These are phyloP conservation scores for Umimayanthus kanabou DNA, from an alignment of 92 coral and sea anemone genomes.

Conservation along the genomic window DNA sequence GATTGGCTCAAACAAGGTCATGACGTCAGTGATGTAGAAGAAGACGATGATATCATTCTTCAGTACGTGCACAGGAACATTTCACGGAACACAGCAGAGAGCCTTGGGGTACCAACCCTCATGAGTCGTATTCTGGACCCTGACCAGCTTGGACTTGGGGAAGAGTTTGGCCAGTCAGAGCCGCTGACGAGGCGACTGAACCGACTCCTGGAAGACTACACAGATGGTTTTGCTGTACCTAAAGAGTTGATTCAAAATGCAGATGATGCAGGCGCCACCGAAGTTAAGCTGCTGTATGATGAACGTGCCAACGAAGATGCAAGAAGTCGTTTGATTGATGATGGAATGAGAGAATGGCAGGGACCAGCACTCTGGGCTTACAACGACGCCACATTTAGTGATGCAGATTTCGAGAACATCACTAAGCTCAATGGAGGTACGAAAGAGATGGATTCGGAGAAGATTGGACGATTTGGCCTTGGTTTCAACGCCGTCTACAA, in stretches of 20 bases:
- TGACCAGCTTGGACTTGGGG: slow-evolving; percentile 78
- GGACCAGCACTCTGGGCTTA: slow-evolving; percentile 96
- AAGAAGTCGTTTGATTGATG: slow-evolving; percentile 67
- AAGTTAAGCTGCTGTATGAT: slow-evolving; percentile 72
- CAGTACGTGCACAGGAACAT: slow-evolving; percentile 66
- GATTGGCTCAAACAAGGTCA: slow-evolving; percentile 75
- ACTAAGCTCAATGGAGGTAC: slow-evolving; percentile 87
- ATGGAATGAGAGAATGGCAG: slow-evolving; percentile 82
- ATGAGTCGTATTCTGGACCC: slow-evolving; percentile 76
- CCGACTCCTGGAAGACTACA: slow-evolving; percentile 79
- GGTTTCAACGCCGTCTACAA: slow-evolving; percentile 91
- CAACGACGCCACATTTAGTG: slow-evolving; percentile 81
- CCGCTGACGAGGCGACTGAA: slow-evolving; percentile 70
- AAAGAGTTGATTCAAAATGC: slow-evolving; percentile 91
- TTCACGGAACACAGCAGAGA: slow-evolving; percentile 59
- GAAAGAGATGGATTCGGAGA: slow-evolving; percentile 72
- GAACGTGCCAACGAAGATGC: slow-evolving; percentile 73
- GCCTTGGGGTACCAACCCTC: slow-evolving; percentile 73
- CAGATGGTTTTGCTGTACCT: slow-evolving; percentile 89
- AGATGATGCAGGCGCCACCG: slow-evolving; percentile 88
- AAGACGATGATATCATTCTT: slow-evolving; percentile 43
- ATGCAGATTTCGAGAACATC: slow-evolving; percentile 85
- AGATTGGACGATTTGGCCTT: slow-evolving; percentile 89
- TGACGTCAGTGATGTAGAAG: slow-evolving; percentile 66
- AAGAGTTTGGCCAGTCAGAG: slow-evolving; percentile 82